Conservation (phyloP, 2,797 vertebrate genomes). For the Sebastes nivosus region DNA sequence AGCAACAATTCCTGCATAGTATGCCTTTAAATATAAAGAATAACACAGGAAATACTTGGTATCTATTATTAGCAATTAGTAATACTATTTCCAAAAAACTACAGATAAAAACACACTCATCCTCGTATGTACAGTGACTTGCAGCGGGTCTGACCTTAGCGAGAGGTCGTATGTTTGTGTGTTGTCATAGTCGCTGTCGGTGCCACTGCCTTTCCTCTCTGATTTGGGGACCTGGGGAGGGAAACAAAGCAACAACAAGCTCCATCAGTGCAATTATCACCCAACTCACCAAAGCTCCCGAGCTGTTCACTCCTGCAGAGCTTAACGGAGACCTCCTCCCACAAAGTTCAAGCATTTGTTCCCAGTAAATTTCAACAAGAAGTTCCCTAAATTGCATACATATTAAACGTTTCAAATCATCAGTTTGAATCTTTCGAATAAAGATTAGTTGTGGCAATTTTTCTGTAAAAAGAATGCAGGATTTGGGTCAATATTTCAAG, state of each 20-base stretch:
- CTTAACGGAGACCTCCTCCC: background rate
- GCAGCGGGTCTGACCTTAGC: constrained; percentile 82
- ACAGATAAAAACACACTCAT: background rate
- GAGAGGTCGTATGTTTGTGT: constrained; percentile 90
- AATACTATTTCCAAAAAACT: background rate
- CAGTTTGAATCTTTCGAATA: background rate
- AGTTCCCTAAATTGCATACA: background rate
- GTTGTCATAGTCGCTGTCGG: constrained; percentile 98
- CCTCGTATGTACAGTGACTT: background rate
- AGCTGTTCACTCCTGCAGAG: background rate
- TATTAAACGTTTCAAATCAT: background rate
- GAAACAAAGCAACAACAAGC: background rate
- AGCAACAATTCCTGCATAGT: background rate
- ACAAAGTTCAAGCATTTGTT: background rate
- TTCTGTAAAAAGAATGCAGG: no score
- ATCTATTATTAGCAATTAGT: background rate
- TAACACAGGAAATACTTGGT: background rate
- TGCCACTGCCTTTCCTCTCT: constrained; percentile 92
- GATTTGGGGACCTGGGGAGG: constrained; percentile 83
- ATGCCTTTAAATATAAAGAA: background rate
- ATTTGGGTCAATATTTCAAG: no score
- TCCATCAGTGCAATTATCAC: background rate
- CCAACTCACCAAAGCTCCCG: background rate
- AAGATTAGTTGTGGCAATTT: background rate
- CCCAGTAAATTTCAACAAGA: background rate